phyloP scores from a whole-genome alignment of 2,797 vertebrate genomes.

The Hemitrygon akajei region DNA sequence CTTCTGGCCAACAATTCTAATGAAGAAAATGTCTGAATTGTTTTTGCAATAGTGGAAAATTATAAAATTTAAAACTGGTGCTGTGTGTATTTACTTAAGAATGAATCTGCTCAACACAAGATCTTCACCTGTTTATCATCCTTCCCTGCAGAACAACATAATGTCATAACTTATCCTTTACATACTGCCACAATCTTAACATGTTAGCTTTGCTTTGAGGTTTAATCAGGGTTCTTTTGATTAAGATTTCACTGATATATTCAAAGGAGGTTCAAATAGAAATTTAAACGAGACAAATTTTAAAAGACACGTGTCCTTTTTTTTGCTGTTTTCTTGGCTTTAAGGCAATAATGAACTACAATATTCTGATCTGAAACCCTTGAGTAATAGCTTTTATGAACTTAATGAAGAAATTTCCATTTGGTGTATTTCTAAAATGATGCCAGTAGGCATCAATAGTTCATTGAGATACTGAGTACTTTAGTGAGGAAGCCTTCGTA shows the following conservation, averaged over 20 bases:
- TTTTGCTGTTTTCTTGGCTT: neutral
- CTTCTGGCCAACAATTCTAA: too few relatives aligned
- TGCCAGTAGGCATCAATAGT: neutral
- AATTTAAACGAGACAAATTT: neutral
- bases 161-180: neutral
- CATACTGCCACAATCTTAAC: neutral
- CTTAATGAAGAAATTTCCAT: neutral
- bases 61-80: neutral
- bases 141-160: neutral
- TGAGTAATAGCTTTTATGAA: neutral
- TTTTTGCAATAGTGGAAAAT: neutral
- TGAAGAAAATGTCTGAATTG: neutral
- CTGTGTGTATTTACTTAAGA: neutral
- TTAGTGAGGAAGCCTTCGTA: neutral
- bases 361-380: slow-evolving; percentile 14
- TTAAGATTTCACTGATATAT: neutral
- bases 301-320: neutral
- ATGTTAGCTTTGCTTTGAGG: neutral
- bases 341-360: neutral
- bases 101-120: neutral
- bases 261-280: neutral
- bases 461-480: neutral
- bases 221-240: neutral
- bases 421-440: neutral
- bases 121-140: neutral